Evolutionary conservation across 2,797 vertebrate genomes (phyloP), one percentile per base, ranked within the genome.

Genomic region (Melopsittacus undulatus): DNA sequence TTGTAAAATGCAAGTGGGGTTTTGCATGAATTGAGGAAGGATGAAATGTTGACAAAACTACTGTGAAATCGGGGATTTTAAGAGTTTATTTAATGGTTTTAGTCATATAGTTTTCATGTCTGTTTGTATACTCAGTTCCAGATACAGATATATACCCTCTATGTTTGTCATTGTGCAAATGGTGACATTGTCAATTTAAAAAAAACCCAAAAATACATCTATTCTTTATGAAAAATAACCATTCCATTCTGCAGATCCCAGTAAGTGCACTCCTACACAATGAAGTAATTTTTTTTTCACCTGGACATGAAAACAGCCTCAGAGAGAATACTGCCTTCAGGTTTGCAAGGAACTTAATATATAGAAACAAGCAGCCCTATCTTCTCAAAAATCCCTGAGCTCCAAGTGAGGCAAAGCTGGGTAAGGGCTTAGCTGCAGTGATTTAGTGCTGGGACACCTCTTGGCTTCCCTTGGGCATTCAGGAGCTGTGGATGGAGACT

Each of bases 21-120:
- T 83, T 84, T 80, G 29, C 22, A 57, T 46, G 34, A 64, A 57
- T 30, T 69, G 27, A 52, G 32, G 23, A 76, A 84, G 51, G 22
- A 76, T 69, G 45, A 91, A 90, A 76, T n/a, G 29, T 59, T 87
- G 64, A 68, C 34, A 93, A 93, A 94, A 90, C 9, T 48, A 32
- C 23, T 40, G 63, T 88, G 79, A 92, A 89, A 89, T 22, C 61
- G 2, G 20, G 42, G 24, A 68, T 64, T 92, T 26, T 46, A 75
- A 64, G 32, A 34, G 14, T 63, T 87, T 63, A 32, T 81, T 79
- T 83, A 66, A 73, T 23, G 24, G 51, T 81, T 94, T 51, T 36
- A 52, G 46, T 63, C 45, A 49, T 21, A 10, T 49, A 36, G 78
- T 94, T 89, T 83, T 86, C 56, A 74, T 34, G n/a, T 14, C 5